A percentile compares a stretch with the other conserved stretches of the same genome.
phyloP scores from a whole-genome alignment of 2,797 vertebrate species.

The Danio choprae region DNA sequence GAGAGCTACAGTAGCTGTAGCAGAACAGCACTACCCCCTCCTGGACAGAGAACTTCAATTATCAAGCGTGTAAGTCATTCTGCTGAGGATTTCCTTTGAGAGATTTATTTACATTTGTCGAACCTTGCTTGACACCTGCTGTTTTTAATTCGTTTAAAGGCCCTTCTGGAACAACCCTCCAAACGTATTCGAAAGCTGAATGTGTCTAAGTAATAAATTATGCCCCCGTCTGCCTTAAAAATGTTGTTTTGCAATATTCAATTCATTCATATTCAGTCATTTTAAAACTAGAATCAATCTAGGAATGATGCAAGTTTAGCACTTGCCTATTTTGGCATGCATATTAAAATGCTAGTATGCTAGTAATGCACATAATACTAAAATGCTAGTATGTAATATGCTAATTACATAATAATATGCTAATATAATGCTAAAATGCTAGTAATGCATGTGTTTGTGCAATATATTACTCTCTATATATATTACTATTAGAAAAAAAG shows the following conservation, averaged over 20 bases:
- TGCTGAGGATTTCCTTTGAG: not conserved
- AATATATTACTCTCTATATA: slow-evolving; percentile 1
- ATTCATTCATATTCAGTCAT: not conserved
- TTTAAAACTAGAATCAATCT: not conserved
- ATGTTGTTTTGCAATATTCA: slow-evolving; percentile 2
- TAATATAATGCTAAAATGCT: too few relatives aligned
- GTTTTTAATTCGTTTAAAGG: slow-evolving; percentile 16
- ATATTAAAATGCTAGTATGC: not conserved
- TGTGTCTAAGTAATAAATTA: not conserved
- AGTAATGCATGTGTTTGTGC: not conserved
- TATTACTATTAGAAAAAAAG: too few relatives aligned
- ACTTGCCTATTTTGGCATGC: not conserved
- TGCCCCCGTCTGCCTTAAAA: not conserved
- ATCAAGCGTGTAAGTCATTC: not conserved
- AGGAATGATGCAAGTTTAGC: not conserved
- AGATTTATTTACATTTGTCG: not conserved
- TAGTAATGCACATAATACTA: too few relatives aligned
- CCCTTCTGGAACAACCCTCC: not conserved
- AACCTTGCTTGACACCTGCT: not conserved
- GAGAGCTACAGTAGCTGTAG: slow-evolving; percentile 16
- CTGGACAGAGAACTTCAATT: slow-evolving; percentile 46
- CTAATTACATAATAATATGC: too few relatives aligned
- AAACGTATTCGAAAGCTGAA: not conserved
- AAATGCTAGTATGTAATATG: too few relatives aligned
- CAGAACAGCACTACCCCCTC: slow-evolving; percentile 53